phyloP scores from a whole-genome alignment of 2,888 invertebrate species.

The Lathronympha strigana region DNA sequence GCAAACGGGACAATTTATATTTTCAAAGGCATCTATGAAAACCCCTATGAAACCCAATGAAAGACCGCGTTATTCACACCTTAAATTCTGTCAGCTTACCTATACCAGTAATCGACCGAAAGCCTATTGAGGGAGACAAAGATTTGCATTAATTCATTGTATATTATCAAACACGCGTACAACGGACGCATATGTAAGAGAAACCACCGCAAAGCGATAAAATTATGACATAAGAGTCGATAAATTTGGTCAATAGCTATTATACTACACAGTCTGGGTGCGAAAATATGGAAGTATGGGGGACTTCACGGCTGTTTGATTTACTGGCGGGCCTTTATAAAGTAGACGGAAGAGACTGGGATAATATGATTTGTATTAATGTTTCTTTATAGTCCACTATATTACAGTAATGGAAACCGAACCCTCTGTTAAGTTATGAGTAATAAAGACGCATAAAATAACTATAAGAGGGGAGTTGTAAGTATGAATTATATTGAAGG shows the following conservation, averaged over 20 bases:
- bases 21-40: too few species aligned
- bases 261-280: conserved; percentile 79
- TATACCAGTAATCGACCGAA: conserved; percentile 28
- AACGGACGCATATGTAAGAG: conserved; percentile 35
- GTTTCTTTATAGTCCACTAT: conserved; percentile 29
- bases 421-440: neutral
- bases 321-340: conserved; percentile 62
- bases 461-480: too few species aligned
- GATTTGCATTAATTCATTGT: conserved; percentile 39
- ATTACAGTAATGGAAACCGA: neutral
- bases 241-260: conserved; percentile 83
- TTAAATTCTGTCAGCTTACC: neutral
- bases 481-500: too few species aligned
- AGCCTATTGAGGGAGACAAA: conserved; percentile 30
- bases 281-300: conserved; percentile 80
- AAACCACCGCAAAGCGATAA: conserved; percentile 71
- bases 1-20: too few species aligned
- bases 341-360: conserved; percentile 55
- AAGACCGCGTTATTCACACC: neutral
- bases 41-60: neutral
- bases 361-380: conserved; percentile 32
- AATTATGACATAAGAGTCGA: conserved; percentile 80
- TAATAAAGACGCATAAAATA: neutral
- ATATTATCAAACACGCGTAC: conserved; percentile 38
- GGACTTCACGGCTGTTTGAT: conserved; percentile 77